Percentiles rank a stretch among this genome's conserved stretches.
Evolutionary conservation across 1,140 invertebrate genomes (phyloP).

Genomic region (Coboldia fuscipes): DNA sequence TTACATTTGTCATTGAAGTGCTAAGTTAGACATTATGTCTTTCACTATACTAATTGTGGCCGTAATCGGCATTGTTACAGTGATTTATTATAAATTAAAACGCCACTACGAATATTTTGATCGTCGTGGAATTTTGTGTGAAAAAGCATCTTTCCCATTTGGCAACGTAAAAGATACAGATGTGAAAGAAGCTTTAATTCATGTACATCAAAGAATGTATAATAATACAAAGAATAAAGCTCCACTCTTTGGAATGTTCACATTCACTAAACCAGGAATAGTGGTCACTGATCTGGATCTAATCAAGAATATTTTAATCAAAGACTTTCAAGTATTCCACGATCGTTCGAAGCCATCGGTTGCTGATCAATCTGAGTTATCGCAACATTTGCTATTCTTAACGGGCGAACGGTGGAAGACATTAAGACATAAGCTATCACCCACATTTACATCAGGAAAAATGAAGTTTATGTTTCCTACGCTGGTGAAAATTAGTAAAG

Average conservation of each 20-base stretch:
- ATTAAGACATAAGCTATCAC: slow-evolving; percentile 28
- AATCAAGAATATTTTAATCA: slow-evolving; percentile 26
- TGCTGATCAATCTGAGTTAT: no score
- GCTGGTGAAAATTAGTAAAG: slow-evolving; percentile 22
- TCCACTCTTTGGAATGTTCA: slow-evolving; percentile 23
- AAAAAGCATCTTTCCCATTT: slow-evolving; percentile 6
- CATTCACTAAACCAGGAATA: slow-evolving; percentile 20
- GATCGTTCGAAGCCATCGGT: no score
- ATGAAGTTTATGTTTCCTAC: slow-evolving; percentile 31
- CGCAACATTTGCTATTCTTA: slow-evolving; percentile 18
- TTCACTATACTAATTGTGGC: no score
- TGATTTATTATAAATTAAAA: no score
- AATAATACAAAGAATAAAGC: slow-evolving; percentile 14
- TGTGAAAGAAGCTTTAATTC: background rate
- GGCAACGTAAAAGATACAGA: slow-evolving; percentile 14
- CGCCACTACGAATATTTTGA: background rate
- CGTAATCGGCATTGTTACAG: no score
- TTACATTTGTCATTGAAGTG: no score
- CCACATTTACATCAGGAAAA: slow-evolving; percentile 33
- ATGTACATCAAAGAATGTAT: slow-evolving; percentile 13
- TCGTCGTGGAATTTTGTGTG: background rate
- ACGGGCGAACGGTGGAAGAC: slow-evolving; percentile 28
- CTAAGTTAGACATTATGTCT: no score
- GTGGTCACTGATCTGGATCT: slow-evolving; percentile 21
- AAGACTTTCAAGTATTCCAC: slow-evolving; percentile 27